These are phyloP conservation scores for Hippopotamyrus pictus DNA, from an alignment of 2,797 vertebrate genomes.

Conservation along the genomic window DNA sequence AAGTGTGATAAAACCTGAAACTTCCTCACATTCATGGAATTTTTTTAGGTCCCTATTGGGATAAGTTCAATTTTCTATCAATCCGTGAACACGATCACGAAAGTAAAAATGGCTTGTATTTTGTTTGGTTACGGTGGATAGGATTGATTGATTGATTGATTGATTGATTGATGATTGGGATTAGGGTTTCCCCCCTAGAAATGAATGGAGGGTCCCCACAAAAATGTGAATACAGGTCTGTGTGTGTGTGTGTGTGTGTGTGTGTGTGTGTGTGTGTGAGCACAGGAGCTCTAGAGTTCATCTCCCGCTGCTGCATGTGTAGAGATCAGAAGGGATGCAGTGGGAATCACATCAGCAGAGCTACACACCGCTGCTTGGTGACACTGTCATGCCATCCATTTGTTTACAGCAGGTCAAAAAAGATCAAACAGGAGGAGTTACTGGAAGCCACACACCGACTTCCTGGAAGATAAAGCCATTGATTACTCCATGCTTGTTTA, in stretches of 20 bases:
- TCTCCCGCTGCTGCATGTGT: not conserved
- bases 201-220: not conserved
- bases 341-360: not conserved
- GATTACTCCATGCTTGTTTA: not conserved
- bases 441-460: not conserved
- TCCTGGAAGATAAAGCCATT: not conserved
- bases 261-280: not conserved
- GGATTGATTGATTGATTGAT: too few species aligned
- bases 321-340: not conserved
- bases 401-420: too few species aligned
- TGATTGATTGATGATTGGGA: not conserved
- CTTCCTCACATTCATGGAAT: too few species aligned
- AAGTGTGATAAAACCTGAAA: not conserved
- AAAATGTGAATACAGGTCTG: not conserved
- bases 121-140: not conserved
- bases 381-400: not conserved
- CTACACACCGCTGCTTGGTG: not conserved
- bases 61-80: not conserved
- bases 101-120: not conserved
- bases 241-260: not conserved
- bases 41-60: not conserved
- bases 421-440: not conserved
- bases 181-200: not conserved
- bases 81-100: not conserved
- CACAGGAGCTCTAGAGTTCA: not conserved